These are phyloP conservation scores for Mamestra brassicae DNA, from an alignment of 2,888 invertebrate species.

Conservation along the genomic window DNA sequence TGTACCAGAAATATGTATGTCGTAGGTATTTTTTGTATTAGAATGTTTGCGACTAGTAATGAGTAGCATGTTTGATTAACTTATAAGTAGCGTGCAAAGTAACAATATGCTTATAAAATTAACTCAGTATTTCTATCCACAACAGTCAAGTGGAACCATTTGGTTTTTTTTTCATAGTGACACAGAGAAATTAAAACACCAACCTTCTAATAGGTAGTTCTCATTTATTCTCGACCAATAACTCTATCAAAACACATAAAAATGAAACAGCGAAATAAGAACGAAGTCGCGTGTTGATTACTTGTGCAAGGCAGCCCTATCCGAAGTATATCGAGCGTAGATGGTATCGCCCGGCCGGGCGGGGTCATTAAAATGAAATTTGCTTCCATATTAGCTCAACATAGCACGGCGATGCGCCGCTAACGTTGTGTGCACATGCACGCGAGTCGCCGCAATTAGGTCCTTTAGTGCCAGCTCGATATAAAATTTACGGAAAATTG, in stretches of 20 bases:
- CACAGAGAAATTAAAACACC: background rate
- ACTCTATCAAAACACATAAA: conserved; percentile 42
- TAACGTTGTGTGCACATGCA: conserved; percentile 61
- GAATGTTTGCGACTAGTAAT: too few relatives aligned
- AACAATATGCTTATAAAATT: background rate
- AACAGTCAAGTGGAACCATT: background rate
- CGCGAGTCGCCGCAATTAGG: conserved; percentile 23
- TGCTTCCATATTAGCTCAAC: conserved; percentile 78
- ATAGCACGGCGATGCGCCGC: conserved; percentile 62
- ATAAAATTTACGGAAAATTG: conserved; percentile 24
- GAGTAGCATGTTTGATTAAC: background rate
- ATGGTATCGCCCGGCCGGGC: conserved; percentile 77
- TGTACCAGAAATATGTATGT: background rate
- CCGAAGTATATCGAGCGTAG: conserved; percentile 79
- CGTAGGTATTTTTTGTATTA: too few relatives aligned
- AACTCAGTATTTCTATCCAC: background rate
- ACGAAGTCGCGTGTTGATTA: conserved; percentile 56
- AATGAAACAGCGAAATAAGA: conserved; percentile 63
- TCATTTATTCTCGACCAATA: conserved; percentile 29
- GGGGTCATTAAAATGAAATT: conserved; percentile 89
- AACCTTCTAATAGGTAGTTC: background rate
- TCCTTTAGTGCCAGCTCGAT: conserved; percentile 10
- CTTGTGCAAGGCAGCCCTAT: conserved; percentile 71
- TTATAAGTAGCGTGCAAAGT: background rate
- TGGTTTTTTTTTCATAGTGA: background rate